Evolutionary conservation across 2,888 invertebrate species (phyloP).

Genomic region (Rhagonycha fulva): DNA sequence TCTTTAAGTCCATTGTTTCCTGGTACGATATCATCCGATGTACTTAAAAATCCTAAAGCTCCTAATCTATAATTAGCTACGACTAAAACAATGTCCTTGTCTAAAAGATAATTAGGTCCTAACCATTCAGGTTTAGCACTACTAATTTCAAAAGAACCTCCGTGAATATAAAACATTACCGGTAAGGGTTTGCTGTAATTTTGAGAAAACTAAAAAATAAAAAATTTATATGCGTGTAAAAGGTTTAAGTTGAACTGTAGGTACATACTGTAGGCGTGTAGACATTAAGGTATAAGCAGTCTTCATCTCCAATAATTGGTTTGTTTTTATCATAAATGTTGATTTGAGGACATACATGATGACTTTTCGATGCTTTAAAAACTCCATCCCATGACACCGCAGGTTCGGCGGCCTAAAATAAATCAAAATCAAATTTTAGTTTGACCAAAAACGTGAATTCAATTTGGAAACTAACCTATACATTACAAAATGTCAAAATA

Average conservation of each 20-base stretch:
- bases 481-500: background rate
- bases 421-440: background rate
- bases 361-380: constrained; percentile 66
- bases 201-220: background rate
- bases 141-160: constrained; percentile 78
- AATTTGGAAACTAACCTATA: no score
- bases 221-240: constrained; percentile 52
- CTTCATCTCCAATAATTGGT: constrained; percentile 70
- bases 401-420: constrained; percentile 65
- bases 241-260: background rate
- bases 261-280: constrained; percentile 60
- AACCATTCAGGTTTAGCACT: constrained; percentile 70
- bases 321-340: constrained; percentile 48
- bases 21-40: constrained; percentile 7
- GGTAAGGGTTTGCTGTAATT: constrained; percentile 53
- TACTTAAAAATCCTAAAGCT: constrained; percentile 18
- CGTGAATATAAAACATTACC: constrained; percentile 77
- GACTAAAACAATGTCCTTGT: constrained; percentile 69
- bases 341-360: constrained; percentile 76
- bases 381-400: constrained; percentile 65
- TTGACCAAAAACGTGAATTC: no score
- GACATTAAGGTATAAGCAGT: constrained; percentile 82
- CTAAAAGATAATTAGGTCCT: constrained; percentile 71
- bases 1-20: constrained; percentile 20
- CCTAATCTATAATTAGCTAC: constrained; percentile 37